These are phyloP conservation scores for Pseudochaenichthys georgianus DNA, from an alignment of 2,797 vertebrate genomes.

Conservation along the genomic window DNA sequence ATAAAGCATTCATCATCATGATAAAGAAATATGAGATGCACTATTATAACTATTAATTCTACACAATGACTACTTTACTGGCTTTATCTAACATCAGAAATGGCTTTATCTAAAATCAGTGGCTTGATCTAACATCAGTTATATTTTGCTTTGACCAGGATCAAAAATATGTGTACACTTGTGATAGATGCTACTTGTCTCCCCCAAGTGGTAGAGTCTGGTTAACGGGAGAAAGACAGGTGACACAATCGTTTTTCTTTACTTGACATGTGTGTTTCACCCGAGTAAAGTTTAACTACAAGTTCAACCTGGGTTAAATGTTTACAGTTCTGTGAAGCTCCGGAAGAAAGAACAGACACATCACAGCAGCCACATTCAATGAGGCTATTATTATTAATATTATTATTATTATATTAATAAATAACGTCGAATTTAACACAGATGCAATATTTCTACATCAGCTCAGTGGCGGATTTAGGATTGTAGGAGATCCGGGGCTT, in stretches of 20 bases:
- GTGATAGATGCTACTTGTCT: not conserved
- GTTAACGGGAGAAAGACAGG: not conserved
- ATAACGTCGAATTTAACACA: not conserved
- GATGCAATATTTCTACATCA: not conserved
- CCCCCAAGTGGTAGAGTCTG: slow-evolving; percentile 31
- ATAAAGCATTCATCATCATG: too few species aligned
- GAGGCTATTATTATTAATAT: not conserved
- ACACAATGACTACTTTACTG: too few species aligned
- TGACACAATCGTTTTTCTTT: not conserved
- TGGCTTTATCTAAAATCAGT: too few species aligned
- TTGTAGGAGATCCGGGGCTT: too few species aligned
- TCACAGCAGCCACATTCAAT: not conserved
- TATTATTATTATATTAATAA: too few species aligned
- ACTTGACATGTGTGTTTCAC: too few species aligned
- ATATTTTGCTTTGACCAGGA: too few species aligned
- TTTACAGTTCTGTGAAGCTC: slow-evolving; percentile 1
- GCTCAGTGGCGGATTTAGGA: not conserved
- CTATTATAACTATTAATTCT: too few species aligned
- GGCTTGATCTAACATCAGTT: too few species aligned
- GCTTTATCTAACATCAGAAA: too few species aligned
- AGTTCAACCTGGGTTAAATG: slow-evolving; percentile 6
- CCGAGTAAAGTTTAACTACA: not conserved
- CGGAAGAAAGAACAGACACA: not conserved
- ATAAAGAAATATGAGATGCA: too few species aligned
- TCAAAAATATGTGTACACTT: too few species aligned